These are phyloP conservation scores for Coturnix japonica DNA, from an alignment of 2,113 vertebrate genomes.

Conservation along the genomic window DNA sequence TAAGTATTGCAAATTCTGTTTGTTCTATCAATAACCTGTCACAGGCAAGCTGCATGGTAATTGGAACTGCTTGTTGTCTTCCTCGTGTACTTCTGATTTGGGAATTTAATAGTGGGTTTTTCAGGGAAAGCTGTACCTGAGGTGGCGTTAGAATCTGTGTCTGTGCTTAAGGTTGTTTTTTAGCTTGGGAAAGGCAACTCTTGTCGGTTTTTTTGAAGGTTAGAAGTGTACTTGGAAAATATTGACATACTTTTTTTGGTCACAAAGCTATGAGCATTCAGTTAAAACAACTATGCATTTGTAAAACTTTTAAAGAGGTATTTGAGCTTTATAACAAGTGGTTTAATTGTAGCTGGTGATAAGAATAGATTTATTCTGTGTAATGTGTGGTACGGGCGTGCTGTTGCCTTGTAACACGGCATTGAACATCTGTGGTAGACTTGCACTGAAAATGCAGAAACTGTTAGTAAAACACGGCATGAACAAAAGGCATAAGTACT, in stretches of 20 bases:
- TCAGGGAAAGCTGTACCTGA: constrained; percentile 36
- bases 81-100: constrained; percentile 30
- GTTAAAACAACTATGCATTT: background rate
- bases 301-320: constrained; percentile 36
- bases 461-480: constrained; percentile 35
- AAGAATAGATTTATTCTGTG: background rate
- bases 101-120: background rate
- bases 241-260: background rate
- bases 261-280: background rate
- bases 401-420: constrained; percentile 32
- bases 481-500: constrained; percentile 62
- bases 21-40: constrained; percentile 64
- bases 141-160: constrained; percentile 22
- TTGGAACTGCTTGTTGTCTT: constrained; percentile 60
- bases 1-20: constrained; percentile 87
- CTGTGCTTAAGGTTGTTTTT: constrained; percentile 19
- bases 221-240: background rate
- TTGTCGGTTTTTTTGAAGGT: background rate
- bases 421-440: constrained; percentile 38
- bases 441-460: constrained; percentile 57
- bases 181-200: constrained; percentile 30
- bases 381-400: background rate
- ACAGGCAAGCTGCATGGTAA: constrained; percentile 60
- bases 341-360: background rate
- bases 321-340: background rate